Evolutionary conservation across 2,113 vertebrate genomes (phyloP), one percentile per base, ranked within the genome.

Genomic region (Atherinomorus stipes): DNA sequence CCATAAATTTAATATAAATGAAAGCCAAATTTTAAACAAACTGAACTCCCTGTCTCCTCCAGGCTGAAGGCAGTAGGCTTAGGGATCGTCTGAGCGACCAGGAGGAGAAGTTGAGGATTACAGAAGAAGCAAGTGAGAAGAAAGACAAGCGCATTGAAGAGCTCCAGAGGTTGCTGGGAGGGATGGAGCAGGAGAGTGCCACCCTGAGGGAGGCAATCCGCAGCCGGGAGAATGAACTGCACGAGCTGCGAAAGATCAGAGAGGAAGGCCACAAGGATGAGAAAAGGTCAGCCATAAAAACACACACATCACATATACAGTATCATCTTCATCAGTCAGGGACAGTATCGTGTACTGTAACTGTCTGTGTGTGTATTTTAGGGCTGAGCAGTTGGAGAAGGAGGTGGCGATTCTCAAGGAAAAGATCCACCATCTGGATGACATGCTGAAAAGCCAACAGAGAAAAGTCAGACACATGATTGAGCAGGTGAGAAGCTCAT

Each of bases 381-480:
- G 97, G 88, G 85, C 93, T 3, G 93, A 94, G 53, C 89, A 93
- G 78, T 86, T 99, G 90, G 95, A 97, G 86, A 96, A 94, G 89
- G 96, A 98, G 53, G 95, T 98, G 58, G 94, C 96, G 1, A 76
- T 90, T 21, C 88, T 99, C 77, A 95, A 94, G 71, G 96, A 99
- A 86, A 98, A 99, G 91, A 97, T 97, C 63, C 96, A 97, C 67
- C 97, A 99, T 71, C 89, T 99, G 83, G 96, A 98, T 0, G 97
- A 99, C 90, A 99, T 99, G 97, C 92, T 98, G 15, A 98, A 97
- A 76, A 95, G 97, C 77, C 97, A 99, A 83, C 97, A 99, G 76
- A 94, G 97, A 71, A 99, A 99, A 91, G 95, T 98, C 31, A 90
- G 97, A 52, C 96, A 98, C 78, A 99, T 99, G 97, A 99, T 98